These are phyloP conservation scores for Drosophila mimica DNA, from an alignment of 2,888 invertebrate species.

Conservation along the genomic window DNA sequence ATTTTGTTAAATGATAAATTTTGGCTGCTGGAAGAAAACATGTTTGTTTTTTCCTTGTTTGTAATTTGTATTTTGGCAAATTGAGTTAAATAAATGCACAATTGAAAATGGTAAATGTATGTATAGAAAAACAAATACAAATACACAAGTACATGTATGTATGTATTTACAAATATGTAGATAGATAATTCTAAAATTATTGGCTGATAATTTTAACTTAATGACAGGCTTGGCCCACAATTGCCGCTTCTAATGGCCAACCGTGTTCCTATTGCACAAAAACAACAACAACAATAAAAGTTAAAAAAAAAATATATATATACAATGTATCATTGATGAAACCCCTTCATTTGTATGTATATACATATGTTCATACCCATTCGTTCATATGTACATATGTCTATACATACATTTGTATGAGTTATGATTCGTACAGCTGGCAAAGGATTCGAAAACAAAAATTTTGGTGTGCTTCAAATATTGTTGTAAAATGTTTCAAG, in stretches of 20 bases:
- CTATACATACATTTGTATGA: neutral
- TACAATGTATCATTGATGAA: slow-evolving; percentile 20
- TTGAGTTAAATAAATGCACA: slow-evolving; percentile 9
- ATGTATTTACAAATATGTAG: slow-evolving; percentile 28
- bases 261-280: slow-evolving; percentile 46
- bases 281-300: neutral
- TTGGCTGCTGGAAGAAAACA: neutral
- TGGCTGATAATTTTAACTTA: slow-evolving; percentile 28
- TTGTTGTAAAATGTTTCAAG: slow-evolving; percentile 39
- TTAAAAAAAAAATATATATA: neutral
- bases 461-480: slow-evolving; percentile 33
- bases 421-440: neutral
- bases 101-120: slow-evolving; percentile 12
- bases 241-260: slow-evolving; percentile 29
- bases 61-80: slow-evolving; percentile 17
- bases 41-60: neutral
- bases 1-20: neutral
- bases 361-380: neutral
- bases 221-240: slow-evolving; percentile 31
- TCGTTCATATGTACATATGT: slow-evolving; percentile 4
- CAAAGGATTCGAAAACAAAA: neutral
- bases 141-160: slow-evolving; percentile 7
- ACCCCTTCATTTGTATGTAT: neutral
- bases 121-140: neutral
- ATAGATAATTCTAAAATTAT: slow-evolving; percentile 29